Percentiles rank a stretch among this genome's conserved stretches.
Conservation (phyloP, 2,113 vertebrate species). For the Alectura lathami region DNA sequence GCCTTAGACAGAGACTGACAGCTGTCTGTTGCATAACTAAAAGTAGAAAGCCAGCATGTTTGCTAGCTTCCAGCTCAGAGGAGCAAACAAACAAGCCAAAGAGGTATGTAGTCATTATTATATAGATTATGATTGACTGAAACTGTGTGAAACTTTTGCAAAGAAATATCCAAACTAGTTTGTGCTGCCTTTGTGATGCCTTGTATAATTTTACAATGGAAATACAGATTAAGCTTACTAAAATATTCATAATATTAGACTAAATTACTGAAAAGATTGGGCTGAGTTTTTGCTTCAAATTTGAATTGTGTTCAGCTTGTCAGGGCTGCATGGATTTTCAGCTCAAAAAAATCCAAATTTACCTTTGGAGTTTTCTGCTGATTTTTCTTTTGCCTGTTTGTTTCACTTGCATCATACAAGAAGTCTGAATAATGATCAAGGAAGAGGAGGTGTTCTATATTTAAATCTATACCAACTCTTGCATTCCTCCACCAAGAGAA, state of each 20-base stretch:
- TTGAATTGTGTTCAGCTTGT: not conserved
- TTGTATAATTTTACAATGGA: not conserved
- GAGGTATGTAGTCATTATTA: not conserved
- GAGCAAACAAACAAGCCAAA: slow-evolving; percentile 9
- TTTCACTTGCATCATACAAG: not conserved
- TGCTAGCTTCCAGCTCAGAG: not conserved
- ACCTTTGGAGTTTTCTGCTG: not conserved
- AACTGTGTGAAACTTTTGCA: not conserved
- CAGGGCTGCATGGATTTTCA: not conserved
- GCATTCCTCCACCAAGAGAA: not conserved
- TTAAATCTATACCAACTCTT: not conserved
- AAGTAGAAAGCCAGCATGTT: not conserved
- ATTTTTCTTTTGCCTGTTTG: not conserved
- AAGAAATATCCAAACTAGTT: not conserved
- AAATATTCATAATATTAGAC: not conserved
- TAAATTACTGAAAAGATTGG: not conserved
- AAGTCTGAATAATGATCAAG: not conserved
- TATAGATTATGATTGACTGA: not conserved
- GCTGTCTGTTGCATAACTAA: not conserved
- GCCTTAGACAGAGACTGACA: slow-evolving; percentile 31
- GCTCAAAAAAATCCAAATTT: not conserved
- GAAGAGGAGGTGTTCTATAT: not conserved
- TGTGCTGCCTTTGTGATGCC: not conserved
- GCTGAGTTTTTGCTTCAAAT: not conserved
- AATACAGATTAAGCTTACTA: not conserved